These are phyloP conservation scores for Macaria notata DNA, from an alignment of 2,888 invertebrate species.

Conservation along the genomic window DNA sequence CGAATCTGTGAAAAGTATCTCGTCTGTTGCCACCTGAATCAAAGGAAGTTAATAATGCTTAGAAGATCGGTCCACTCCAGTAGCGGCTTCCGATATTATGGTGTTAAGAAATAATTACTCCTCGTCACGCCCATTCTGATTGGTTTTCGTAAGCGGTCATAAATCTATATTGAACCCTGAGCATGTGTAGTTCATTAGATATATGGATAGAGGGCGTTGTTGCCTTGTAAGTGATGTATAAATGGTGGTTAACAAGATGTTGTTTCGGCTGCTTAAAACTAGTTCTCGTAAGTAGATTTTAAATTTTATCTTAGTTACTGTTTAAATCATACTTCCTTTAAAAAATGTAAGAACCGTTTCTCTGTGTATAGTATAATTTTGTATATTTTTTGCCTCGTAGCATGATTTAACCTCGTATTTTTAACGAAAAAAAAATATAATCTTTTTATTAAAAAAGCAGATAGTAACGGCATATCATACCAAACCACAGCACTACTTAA, in stretches of 20 bases:
- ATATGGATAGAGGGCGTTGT: constrained; percentile 57
- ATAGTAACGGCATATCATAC: no score
- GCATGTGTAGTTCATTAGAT: constrained; percentile 65
- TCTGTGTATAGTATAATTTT: no score
- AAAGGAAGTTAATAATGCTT: constrained; percentile 31
- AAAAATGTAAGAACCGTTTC: no score
- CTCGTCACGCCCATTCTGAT: constrained; percentile 72
- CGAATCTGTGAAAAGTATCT: neutral
- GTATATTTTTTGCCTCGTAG: no score
- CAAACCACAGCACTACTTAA: neutral
- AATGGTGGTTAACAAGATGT: constrained; percentile 32
- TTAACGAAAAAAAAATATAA: no score
- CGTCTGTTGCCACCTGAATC: constrained; percentile 12
- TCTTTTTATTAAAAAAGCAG: no score
- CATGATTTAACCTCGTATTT: no score
- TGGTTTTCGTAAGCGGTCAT: constrained; percentile 74
- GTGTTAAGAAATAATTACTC: constrained; percentile 80
- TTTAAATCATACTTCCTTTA: no score
- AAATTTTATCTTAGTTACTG: no score
- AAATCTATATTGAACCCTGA: constrained; percentile 65
- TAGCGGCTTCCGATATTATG: constrained; percentile 67
- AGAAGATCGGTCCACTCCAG: constrained; percentile 45
- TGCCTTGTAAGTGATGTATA: constrained; percentile 40
- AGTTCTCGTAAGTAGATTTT: no score
- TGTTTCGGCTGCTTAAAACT: constrained; percentile 14